These are phyloP conservation scores for Decapterus maruadsi DNA, from an alignment of 2,797 vertebrate species.

Conservation along the genomic window DNA sequence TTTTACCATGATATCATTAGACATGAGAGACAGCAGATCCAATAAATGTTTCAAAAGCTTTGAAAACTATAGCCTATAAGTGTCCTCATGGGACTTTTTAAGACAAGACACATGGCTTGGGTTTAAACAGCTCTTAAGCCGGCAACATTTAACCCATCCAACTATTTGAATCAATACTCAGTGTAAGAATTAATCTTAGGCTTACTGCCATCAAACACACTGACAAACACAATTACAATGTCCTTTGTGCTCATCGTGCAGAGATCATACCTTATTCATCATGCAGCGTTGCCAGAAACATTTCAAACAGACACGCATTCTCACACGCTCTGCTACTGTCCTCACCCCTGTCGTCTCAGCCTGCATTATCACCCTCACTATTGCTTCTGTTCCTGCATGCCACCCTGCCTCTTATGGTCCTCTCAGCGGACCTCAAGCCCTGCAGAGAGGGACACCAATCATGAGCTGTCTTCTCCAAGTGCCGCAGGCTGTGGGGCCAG, in stretches of 20 bases:
- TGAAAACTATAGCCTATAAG: background rate
- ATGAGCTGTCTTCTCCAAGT: constrained; percentile 45
- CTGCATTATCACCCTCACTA: constrained; percentile 33
- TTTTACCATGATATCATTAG: background rate
- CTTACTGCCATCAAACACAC: constrained; percentile 38
- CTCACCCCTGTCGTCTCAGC: constrained; percentile 23
- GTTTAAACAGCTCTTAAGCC: background rate
- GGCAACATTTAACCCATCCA: too few species aligned
- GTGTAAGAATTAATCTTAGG: constrained; percentile 20
- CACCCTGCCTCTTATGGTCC: constrained; percentile 83
- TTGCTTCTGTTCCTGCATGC: constrained; percentile 39
- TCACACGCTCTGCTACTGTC: constrained; percentile 12
- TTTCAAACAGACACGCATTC: constrained; percentile 64
- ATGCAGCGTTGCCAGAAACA: constrained; percentile 46
- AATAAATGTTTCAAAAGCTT: constrained; percentile 3
- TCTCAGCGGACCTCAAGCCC: constrained; percentile 45
- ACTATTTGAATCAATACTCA: constrained; percentile 30
- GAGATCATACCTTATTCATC: constrained; percentile 47
- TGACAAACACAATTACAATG: constrained; percentile 43
- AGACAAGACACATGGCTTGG: background rate
- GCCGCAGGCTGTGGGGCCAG: constrained; percentile 53
- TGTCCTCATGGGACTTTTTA: background rate
- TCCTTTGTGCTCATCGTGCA: constrained; percentile 1
- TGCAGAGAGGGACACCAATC: constrained; percentile 65
- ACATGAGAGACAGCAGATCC: background rate